These are phyloP conservation scores for Scotopteryx bipunctaria DNA, from an alignment of 2,888 invertebrate genomes.

Conservation along the genomic window DNA sequence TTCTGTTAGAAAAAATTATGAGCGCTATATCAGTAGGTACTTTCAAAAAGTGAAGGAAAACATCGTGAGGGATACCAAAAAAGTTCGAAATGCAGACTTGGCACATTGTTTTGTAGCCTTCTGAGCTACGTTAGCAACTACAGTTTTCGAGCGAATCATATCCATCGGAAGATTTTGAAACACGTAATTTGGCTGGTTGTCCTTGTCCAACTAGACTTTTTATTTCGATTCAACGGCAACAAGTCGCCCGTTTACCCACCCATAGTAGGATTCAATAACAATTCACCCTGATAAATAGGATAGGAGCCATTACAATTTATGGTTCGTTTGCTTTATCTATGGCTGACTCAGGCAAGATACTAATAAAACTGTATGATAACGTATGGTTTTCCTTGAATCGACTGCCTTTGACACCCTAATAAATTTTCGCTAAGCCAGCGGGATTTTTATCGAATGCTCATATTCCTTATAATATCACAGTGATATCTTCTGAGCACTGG, in stretches of 20 bases:
- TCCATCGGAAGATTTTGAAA: too few species aligned
- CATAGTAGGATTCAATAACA: slow-evolving; percentile 40
- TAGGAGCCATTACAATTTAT: slow-evolving; percentile 66
- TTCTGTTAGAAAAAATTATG: too few species aligned
- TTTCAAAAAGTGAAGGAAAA: too few species aligned
- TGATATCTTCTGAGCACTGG: too few species aligned
- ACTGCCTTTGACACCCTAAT: slow-evolving; percentile 31
- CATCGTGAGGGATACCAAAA: too few species aligned
- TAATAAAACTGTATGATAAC: slow-evolving; percentile 46
- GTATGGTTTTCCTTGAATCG: slow-evolving; percentile 25
- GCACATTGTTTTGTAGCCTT: too few species aligned
- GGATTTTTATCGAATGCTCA: slow-evolving; percentile 12
- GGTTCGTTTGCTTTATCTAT: slow-evolving; percentile 62
- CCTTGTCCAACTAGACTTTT: too few species aligned
- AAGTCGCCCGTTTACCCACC: slow-evolving; percentile 20
- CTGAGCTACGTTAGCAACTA: too few species aligned
- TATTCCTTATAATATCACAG: not conserved
- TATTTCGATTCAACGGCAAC: not conserved
- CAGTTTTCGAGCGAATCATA: too few species aligned
- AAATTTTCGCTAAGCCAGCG: slow-evolving; percentile 28
- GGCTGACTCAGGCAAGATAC: slow-evolving; percentile 51
- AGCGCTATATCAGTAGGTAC: too few species aligned
- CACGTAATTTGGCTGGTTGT: too few species aligned
- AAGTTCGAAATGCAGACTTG: too few species aligned
- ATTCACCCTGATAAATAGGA: slow-evolving; percentile 60